phyloP scores from a whole-genome alignment of 2,113 vertebrate species.

The Zeus faber region DNA sequence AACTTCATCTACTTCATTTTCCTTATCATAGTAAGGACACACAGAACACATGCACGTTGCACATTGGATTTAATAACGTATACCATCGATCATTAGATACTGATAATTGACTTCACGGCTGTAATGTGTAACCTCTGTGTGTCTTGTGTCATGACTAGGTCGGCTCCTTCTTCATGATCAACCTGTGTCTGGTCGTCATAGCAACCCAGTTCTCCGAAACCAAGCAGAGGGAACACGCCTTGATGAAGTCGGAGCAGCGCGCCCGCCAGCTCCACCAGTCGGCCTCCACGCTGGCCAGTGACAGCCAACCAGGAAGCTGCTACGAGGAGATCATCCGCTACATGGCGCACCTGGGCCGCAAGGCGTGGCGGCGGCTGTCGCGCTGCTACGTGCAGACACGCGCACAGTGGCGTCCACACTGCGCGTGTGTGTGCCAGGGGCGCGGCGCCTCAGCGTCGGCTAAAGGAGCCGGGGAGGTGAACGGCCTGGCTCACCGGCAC shows the following conservation, averaged over 20 bases:
- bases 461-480: conserved; percentile 50
- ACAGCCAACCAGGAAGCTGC: conserved; percentile 94
- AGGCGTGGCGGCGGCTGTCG: conserved; percentile 77
- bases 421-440: conserved; percentile 11
- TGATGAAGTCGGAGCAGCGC: conserved; percentile 93
- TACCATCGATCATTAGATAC: too few relatives aligned
- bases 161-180: conserved; percentile 99
- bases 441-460: neutral
- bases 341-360: conserved; percentile 86
- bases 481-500: conserved; percentile 69
- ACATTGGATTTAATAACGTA: too few relatives aligned
- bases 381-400: conserved; percentile 56
- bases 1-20: conserved; percentile 76
- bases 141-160: conserved; percentile 73
- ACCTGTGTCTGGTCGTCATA: conserved; percentile 98
- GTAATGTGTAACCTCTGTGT: neutral
- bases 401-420: neutral
- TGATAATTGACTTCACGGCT: too few relatives aligned
- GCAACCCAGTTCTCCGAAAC: conserved; percentile 98
- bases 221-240: conserved; percentile 96
- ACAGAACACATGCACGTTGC: neutral
- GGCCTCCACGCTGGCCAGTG: conserved; percentile 92
- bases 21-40: conserved; percentile 68
- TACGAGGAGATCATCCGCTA: conserved; percentile 96
- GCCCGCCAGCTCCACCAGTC: conserved; percentile 89